Evolutionary conservation across 2,888 invertebrate species (phyloP), one percentile per base, ranked within the genome.

Genomic region (Cybosia mesomella): DNA sequence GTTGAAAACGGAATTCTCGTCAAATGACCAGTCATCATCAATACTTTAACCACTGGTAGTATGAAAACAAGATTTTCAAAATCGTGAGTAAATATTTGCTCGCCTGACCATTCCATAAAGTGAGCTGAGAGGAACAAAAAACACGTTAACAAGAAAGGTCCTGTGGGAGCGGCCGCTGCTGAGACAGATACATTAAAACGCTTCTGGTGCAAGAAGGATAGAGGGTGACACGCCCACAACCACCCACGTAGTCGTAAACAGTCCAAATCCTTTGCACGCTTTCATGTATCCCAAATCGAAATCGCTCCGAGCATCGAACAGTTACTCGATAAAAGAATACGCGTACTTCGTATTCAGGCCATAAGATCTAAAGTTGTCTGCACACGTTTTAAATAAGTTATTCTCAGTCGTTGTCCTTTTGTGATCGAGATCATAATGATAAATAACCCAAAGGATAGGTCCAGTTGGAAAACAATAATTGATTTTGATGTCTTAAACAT

Each of bases 241-340:
- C 95, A 95, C 95, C 94, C 95, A 95, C 94, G 95, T 92, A 91
- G 95, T 89, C 92, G 89, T 94, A 93, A 95, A 94, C 93, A 94
- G 94, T 92, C 93, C 90, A 94, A 95, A 95, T 94, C 94, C 93
- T 93, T 93, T 93, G 94, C 93, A 93, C 92, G 94, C 91, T 94
- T 93, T 92, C 94, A 93, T 93, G 92, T 94, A 93, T 92, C 93
- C 94, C 90, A 94, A 94, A 94, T 92, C 92, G 91, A 94, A 93
- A 94, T 91, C 92, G 93, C 92, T 93, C 77, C 89, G 85, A 93
- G 93, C 92, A 89, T 89, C 90, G 80, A 81, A 81, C 72, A 74
- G 70, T 72, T 69, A 79, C 69, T 76, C 76, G 71, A 72, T 85
- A 84, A 70, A 66, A 77, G 85, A 76, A 92, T 84, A 90, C 82